Conservation (phyloP, 2,113 vertebrate species). For the Donacobius atricapilla region DNA sequence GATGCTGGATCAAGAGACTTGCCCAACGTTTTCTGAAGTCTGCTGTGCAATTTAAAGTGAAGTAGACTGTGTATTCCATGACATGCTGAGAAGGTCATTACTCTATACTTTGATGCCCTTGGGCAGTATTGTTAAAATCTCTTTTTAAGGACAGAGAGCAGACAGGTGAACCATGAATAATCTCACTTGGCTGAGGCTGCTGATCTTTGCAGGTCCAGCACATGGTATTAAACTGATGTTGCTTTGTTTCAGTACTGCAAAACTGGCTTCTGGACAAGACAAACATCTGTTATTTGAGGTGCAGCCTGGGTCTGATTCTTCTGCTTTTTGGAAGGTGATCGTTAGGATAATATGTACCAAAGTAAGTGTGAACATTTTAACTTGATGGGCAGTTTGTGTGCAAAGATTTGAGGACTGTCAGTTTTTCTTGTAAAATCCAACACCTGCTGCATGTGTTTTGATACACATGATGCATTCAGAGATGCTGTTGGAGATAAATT, state of each 20-base stretch:
- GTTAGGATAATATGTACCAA: slow-evolving; percentile 95
- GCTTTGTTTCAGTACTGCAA: slow-evolving; percentile 82
- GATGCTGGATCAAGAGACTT: background rate
- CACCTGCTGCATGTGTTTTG: background rate
- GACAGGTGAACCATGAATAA: background rate
- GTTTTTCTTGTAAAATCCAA: background rate
- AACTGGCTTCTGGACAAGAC: slow-evolving; percentile 87
- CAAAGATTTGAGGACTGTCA: background rate
- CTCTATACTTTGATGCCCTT: background rate
- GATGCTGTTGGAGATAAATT: background rate
- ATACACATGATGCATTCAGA: background rate
- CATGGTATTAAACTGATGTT: background rate
- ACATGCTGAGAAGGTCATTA: background rate
- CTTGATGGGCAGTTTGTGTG: background rate
- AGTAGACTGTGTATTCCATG: background rate
- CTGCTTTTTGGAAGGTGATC: slow-evolving; percentile 92
- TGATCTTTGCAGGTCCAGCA: background rate
- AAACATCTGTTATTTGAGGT: slow-evolving; percentile 97
- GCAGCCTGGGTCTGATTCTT: slow-evolving; percentile 91
- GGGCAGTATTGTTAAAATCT: background rate
- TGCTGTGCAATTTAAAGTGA: background rate
- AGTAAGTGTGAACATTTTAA: slow-evolving; percentile 70
- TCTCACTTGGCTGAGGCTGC: background rate
- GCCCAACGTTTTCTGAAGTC: background rate
- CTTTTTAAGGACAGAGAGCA: background rate